Percentiles rank a stretch among this genome's conserved stretches.
Conservation (phyloP, 2,113 vertebrate species). For the Scopus umbretta region DNA sequence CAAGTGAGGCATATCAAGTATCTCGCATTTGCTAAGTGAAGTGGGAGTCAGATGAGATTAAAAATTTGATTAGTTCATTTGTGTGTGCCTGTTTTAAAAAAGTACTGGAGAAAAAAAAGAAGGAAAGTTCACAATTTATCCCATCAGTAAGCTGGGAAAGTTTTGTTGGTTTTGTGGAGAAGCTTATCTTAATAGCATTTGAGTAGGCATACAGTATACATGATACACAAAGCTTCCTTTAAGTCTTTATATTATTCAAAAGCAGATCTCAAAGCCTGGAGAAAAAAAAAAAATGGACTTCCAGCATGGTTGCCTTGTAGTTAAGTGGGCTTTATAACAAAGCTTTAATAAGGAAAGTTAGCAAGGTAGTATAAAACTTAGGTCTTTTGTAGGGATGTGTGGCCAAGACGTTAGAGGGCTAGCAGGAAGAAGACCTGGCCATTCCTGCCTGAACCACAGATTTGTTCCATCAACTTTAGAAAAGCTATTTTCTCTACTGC, state of each 20-base stretch:
- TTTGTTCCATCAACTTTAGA: neutral
- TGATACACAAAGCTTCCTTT: neutral
- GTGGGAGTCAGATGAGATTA: neutral
- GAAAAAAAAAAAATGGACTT: neutral
- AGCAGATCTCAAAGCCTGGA: neutral
- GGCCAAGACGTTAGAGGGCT: neutral
- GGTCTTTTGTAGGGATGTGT: neutral
- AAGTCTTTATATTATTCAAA: neutral
- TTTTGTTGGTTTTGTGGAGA: neutral
- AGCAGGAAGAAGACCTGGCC: neutral
- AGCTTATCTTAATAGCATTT: neutral
- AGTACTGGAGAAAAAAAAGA: neutral
- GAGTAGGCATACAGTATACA: neutral
- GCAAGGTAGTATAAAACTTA: neutral
- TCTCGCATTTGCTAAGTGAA: neutral
- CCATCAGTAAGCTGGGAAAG: neutral
- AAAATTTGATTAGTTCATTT: neutral
- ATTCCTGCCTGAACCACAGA: neutral
- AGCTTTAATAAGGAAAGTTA: neutral
- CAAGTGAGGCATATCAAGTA: constrained; percentile 13
- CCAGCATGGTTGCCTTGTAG: neutral
- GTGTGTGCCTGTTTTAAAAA: neutral
- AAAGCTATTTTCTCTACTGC: neutral
- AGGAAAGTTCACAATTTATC: neutral
- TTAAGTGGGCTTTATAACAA: neutral